These are phyloP conservation scores for Hipposideros armiger DNA, from an alignment of 2,113 vertebrate genomes.

Conservation along the genomic window DNA sequence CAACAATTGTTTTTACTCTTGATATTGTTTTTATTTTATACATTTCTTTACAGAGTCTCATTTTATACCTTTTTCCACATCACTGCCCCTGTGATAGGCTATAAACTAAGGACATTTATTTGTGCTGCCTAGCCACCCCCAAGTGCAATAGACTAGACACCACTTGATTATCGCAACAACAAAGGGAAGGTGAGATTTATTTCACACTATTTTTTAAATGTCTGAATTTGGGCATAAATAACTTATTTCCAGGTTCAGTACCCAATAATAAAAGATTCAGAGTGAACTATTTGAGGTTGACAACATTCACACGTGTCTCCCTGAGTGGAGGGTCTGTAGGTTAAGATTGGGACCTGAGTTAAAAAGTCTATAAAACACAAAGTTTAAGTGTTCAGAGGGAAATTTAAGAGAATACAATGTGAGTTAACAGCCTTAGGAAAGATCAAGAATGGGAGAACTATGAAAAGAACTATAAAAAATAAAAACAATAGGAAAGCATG, in stretches of 20 bases:
- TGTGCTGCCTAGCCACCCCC: not conserved
- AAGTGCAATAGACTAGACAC: not conserved
- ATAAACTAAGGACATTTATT: not conserved
- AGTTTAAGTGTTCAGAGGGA: conserved; percentile 3
- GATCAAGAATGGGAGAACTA: conserved; percentile 9
- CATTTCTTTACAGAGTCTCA: not conserved
- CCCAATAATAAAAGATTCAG: conserved; percentile 5
- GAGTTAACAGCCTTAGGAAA: conserved; percentile 52
- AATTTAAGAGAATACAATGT: conserved; percentile 6
- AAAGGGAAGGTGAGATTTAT: not conserved
- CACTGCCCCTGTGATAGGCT: not conserved
- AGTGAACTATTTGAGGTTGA: not conserved
- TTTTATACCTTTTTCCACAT: not conserved
- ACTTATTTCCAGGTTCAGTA: conserved; percentile 40
- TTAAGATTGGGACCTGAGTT: conserved; percentile 1
- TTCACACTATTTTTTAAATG: not conserved
- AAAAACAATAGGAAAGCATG: conserved; percentile 20
- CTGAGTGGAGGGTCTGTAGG: not conserved
- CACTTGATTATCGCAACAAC: not conserved
- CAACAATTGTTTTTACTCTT: not conserved
- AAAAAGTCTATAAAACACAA: conserved; percentile 31
- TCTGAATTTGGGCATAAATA: conserved; percentile 14
- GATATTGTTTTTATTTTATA: not conserved
- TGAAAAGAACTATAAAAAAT: conserved; percentile 30
- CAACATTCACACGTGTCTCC: not conserved